Conservation (phyloP, 2,888 invertebrate species). For the Ochropleura plecta region DNA sequence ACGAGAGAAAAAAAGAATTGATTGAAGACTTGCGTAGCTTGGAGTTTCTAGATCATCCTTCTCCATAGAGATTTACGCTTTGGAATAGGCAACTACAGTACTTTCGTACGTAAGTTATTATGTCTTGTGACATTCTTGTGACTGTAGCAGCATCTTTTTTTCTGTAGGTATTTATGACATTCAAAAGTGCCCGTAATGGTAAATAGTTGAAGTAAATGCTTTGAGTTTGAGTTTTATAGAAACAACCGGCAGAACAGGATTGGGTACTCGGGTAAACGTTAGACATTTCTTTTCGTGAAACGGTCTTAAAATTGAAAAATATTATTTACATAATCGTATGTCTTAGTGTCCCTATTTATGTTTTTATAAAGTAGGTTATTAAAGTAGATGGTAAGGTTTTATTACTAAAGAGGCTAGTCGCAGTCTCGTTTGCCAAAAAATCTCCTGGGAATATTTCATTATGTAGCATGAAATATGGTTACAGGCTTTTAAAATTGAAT, state of each 20-base stretch:
- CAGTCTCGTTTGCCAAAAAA: conserved; percentile 46
- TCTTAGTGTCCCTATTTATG: conserved; percentile 26
- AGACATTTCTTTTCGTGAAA: neutral
- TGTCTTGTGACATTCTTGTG: no score
- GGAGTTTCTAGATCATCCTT: no score
- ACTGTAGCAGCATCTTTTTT: no score
- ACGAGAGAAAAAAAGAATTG: neutral
- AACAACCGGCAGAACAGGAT: neutral
- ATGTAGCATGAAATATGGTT: conserved; percentile 29
- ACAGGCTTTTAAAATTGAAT: conserved; percentile 40
- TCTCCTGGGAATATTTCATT: conserved; percentile 29
- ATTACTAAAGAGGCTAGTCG: conserved; percentile 11
- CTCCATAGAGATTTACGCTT: no score
- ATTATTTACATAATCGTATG: conserved; percentile 41
- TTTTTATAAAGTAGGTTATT: conserved; percentile 46
- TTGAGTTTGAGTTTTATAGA: no score
- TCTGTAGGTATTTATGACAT: no score
- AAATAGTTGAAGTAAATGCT: no score
- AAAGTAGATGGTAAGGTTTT: conserved; percentile 37
- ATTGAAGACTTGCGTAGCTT: neutral
- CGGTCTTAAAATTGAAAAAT: neutral
- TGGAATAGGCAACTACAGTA: no score
- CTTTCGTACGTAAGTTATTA: no score
- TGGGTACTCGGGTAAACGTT: neutral
- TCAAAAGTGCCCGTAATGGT: no score